These are phyloP conservation scores for Bombycilla garrulus DNA, from an alignment of 2,113 vertebrate species.

Conservation along the genomic window DNA sequence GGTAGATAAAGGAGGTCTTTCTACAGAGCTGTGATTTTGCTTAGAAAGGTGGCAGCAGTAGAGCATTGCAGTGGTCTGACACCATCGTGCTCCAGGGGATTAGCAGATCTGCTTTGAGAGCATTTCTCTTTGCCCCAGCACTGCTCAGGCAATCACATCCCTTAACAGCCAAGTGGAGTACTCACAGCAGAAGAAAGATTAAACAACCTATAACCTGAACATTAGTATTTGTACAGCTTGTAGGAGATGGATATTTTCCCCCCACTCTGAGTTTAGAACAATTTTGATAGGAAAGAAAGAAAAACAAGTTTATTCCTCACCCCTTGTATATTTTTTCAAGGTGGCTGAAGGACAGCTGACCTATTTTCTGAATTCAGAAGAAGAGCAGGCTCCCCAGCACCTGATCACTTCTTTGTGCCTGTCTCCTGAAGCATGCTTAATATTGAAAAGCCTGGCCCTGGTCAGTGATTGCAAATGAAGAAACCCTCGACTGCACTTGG, in stretches of 20 bases:
- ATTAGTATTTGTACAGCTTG: not conserved
- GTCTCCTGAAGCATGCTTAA: slow-evolving; percentile 15
- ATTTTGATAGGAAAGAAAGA: not conserved
- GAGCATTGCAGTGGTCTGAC: not conserved
- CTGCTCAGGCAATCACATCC: not conserved
- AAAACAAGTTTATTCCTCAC: not conserved
- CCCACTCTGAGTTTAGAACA: not conserved
- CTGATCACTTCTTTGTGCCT: slow-evolving; percentile 41
- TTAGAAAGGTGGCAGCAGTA: not conserved
- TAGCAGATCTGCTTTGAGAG: not conserved
- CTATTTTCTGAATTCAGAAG: slow-evolving; percentile 21
- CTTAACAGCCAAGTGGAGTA: not conserved
- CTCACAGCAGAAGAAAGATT: not conserved
- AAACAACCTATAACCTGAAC: not conserved
- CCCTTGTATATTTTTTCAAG: not conserved
- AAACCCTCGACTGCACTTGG: not conserved
- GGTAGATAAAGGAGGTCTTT: not conserved
- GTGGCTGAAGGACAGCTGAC: slow-evolving; percentile 27
- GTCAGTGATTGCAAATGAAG: not conserved
- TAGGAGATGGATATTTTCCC: not conserved
- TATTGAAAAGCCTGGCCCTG: not conserved
- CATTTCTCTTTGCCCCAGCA: not conserved
- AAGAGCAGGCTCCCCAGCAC: not conserved
- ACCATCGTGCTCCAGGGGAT: not conserved
- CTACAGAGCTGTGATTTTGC: not conserved